These are phyloP conservation scores for Caenorhabditis brenneri DNA, from an alignment of 1,140 invertebrate genomes.

Conservation along the genomic window DNA sequence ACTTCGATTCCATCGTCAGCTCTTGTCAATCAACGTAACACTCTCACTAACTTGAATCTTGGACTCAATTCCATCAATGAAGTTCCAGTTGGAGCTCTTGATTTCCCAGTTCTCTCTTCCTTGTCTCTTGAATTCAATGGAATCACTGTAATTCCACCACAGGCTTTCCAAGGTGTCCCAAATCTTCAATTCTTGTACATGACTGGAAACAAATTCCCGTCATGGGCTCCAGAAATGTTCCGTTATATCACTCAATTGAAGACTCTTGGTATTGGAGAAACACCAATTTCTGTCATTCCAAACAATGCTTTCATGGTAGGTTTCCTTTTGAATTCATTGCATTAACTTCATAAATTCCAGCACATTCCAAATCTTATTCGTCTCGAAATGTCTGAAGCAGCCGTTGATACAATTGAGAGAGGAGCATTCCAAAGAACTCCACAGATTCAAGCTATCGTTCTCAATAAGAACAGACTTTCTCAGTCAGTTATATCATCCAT, in stretches of 20 bases:
- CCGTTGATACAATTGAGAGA: constrained; percentile 66
- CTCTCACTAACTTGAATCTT: constrained; percentile 68
- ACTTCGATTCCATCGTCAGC: constrained; percentile 66
- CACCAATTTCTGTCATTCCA: constrained; percentile 69
- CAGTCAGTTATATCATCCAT: constrained; percentile 55
- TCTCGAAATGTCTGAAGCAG: constrained; percentile 69
- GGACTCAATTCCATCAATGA: constrained; percentile 67
- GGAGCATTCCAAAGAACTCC: constrained; percentile 70
- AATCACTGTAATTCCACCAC: constrained; percentile 68
- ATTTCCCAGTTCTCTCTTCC: constrained; percentile 65
- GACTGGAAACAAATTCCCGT: constrained; percentile 70
- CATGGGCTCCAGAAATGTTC: constrained; percentile 70
- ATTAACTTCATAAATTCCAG: constrained; percentile 49
- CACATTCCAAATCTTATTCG: constrained; percentile 70
- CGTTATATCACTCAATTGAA: constrained; percentile 67
- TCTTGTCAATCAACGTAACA: constrained; percentile 63
- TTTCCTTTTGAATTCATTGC: constrained; percentile 32
- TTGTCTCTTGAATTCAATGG: constrained; percentile 70
- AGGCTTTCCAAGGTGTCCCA: constrained; percentile 70
- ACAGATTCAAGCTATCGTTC: constrained; percentile 69
- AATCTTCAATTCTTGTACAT: constrained; percentile 70
- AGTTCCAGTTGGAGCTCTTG: constrained; percentile 69
- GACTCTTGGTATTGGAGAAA: constrained; percentile 70
- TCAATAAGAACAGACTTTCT: constrained; percentile 70
- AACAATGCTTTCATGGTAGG: constrained; percentile 67